A percentile compares a stretch with the other conserved stretches of the same genome.
These are phyloP conservation scores for Ochropleura plecta DNA, from an alignment of 2,888 invertebrate species.

Conservation along the genomic window DNA sequence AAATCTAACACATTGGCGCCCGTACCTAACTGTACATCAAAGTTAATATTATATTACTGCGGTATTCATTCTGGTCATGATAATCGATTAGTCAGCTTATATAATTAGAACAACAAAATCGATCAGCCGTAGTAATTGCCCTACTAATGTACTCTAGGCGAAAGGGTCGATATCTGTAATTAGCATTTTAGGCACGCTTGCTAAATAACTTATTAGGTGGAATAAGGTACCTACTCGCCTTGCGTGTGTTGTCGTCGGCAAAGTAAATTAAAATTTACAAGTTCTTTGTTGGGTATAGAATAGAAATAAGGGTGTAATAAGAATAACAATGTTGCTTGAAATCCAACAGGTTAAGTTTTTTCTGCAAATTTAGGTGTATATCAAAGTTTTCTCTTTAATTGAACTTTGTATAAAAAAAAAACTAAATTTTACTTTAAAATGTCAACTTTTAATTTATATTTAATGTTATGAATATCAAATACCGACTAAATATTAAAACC, in stretches of 20 bases:
- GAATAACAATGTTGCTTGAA: neutral
- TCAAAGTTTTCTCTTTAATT: neutral
- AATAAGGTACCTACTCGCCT: conserved; percentile 3
- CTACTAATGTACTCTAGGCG: conserved; percentile 11
- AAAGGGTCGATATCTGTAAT: conserved; percentile 28
- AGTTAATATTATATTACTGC: too few species aligned
- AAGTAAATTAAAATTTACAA: conserved; percentile 18
- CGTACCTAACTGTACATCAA: too few species aligned
- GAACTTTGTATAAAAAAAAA: too few species aligned
- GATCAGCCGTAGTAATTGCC: conserved; percentile 17
- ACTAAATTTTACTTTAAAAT: neutral
- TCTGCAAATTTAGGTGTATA: neutral
- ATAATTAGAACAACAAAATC: conserved; percentile 33
- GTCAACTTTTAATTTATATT: neutral
- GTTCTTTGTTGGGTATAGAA: neutral
- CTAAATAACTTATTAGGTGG: conserved; percentile 22
- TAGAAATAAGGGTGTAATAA: neutral
- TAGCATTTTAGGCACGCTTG: conserved; percentile 45
- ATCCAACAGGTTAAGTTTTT: neutral
- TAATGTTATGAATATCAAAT: neutral
- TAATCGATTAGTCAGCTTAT: conserved; percentile 3
- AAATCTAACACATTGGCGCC: too few species aligned
- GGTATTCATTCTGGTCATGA: neutral
- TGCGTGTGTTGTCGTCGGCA: neutral
- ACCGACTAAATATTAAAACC: neutral